phyloP scores from a whole-genome alignment of 1,140 invertebrate genomes.

The Lucilia cuprina region DNA sequence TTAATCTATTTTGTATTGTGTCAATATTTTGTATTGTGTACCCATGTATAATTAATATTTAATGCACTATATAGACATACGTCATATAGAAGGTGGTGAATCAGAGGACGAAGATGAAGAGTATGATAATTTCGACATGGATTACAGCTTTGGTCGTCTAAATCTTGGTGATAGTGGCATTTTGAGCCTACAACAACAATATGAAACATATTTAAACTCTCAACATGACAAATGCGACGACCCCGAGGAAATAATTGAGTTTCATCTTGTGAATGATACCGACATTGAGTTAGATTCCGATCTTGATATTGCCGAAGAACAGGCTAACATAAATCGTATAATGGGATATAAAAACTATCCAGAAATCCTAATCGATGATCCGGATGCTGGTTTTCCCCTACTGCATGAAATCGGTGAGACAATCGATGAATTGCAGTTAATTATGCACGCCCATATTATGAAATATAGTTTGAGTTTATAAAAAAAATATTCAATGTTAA shows the following conservation, averaged over 20 bases:
- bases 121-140: slow-evolving; percentile 23
- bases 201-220: neutral
- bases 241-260: slow-evolving; percentile 42
- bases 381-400: slow-evolving; percentile 55
- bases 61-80: slow-evolving; percentile 46
- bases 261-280: slow-evolving; percentile 37
- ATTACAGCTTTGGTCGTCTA: slow-evolving; percentile 12
- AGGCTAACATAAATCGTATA: slow-evolving; percentile 49
- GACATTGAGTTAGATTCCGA: slow-evolving; percentile 35
- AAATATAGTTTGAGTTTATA: slow-evolving; percentile 62
- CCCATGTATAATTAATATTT: slow-evolving; percentile 2
- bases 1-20: neutral
- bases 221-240: neutral
- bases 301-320: slow-evolving; percentile 53
- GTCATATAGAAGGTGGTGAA: slow-evolving; percentile 58
- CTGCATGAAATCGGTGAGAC: slow-evolving; percentile 62
- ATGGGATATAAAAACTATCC: slow-evolving; percentile 55
- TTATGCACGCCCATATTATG: slow-evolving; percentile 60
- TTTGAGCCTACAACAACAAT: neutral
- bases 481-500: slow-evolving; percentile 19
- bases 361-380: slow-evolving; percentile 58
- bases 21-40: neutral
- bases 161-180: slow-evolving; percentile 18
- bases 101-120: slow-evolving; percentile 39
- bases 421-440: slow-evolving; percentile 61